Percentiles rank a stretch among this genome's conserved stretches.
phyloP scores from a whole-genome alignment of 2,888 invertebrate genomes.

The Anoncus sp. region DNA sequence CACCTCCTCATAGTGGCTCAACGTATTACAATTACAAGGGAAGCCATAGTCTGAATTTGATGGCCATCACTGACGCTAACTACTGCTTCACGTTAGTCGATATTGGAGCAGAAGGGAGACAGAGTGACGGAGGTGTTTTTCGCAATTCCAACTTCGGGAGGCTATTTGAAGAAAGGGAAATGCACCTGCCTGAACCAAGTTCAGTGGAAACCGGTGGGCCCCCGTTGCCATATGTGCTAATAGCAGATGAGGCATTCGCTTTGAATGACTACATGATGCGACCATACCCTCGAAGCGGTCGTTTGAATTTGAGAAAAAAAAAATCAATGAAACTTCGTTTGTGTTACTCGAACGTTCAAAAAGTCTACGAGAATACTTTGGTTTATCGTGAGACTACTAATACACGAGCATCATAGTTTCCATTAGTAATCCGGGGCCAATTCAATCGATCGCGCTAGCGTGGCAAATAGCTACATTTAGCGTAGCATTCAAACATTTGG shows the following conservation, averaged over 20 bases:
- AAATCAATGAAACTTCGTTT: background rate
- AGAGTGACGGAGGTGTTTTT: conserved; percentile 61
- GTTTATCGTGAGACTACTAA: background rate
- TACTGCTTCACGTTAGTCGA: conserved; percentile 58
- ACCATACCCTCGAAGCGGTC: conserved; percentile 71
- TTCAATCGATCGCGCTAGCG: background rate
- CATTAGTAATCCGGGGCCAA: background rate
- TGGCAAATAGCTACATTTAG: background rate
- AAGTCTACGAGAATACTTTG: background rate
- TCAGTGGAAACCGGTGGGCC: conserved; percentile 26
- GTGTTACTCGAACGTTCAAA: background rate
- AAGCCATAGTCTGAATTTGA: conserved; percentile 57
- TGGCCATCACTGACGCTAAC: conserved; percentile 61
- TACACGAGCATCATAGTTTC: background rate
- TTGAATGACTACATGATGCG: conserved; percentile 68
- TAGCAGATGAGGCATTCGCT: conserved; percentile 74
- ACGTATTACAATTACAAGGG: conserved; percentile 61
- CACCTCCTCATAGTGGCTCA: conserved; percentile 55
- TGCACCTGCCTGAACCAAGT: conserved; percentile 50
- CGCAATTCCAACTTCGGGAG: conserved; percentile 39
- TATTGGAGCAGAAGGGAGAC: conserved; percentile 53
- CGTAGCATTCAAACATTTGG: background rate
- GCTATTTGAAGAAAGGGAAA: conserved; percentile 63
- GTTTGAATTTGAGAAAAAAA: conserved; percentile 58
- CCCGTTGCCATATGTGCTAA: conserved; percentile 65